Conservation (phyloP, 1,140 invertebrate species). For the Melitaea cinxia region DNA sequence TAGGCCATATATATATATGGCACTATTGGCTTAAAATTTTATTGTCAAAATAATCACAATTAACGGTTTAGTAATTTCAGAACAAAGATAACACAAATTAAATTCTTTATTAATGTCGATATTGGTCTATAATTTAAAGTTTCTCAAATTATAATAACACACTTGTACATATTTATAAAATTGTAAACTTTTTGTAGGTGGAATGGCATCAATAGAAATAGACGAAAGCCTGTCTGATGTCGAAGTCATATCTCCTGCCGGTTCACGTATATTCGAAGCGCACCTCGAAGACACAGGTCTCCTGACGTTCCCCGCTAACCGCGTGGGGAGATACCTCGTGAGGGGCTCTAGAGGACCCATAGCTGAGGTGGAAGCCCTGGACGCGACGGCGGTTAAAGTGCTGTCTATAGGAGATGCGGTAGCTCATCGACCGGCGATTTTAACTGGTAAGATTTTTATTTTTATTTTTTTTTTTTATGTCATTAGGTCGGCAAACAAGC, state of each 20-base stretch:
- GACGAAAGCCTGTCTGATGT: constrained; percentile 82
- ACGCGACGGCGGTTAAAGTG: constrained; percentile 91
- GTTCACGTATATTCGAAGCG: constrained; percentile 78
- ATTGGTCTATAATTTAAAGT: too few relatives aligned
- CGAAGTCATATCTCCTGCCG: constrained; percentile 82
- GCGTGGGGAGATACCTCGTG: constrained; percentile 81
- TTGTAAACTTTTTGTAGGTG: constrained; percentile 55
- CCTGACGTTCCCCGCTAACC: constrained; percentile 80
- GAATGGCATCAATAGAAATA: constrained; percentile 82
- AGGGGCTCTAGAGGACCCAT: constrained; percentile 69
- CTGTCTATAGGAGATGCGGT: constrained; percentile 90
- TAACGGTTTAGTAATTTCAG: too few relatives aligned
- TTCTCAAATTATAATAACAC: too few relatives aligned
- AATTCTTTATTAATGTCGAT: too few relatives aligned
- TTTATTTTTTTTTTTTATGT: too few relatives aligned
- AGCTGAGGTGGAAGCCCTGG: constrained; percentile 90
- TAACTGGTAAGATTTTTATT: constrained; percentile 84
- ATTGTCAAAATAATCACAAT: too few relatives aligned
- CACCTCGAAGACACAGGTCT: constrained; percentile 77
- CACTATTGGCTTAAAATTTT: too few relatives aligned
- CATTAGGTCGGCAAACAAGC: too few relatives aligned
- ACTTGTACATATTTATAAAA: too few relatives aligned
- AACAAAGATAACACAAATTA: too few relatives aligned
- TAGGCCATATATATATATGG: too few relatives aligned
- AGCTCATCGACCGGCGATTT: constrained; percentile 91